phyloP scores from a whole-genome alignment of 1,140 invertebrate genomes.

The Tetramorium alpestre region DNA sequence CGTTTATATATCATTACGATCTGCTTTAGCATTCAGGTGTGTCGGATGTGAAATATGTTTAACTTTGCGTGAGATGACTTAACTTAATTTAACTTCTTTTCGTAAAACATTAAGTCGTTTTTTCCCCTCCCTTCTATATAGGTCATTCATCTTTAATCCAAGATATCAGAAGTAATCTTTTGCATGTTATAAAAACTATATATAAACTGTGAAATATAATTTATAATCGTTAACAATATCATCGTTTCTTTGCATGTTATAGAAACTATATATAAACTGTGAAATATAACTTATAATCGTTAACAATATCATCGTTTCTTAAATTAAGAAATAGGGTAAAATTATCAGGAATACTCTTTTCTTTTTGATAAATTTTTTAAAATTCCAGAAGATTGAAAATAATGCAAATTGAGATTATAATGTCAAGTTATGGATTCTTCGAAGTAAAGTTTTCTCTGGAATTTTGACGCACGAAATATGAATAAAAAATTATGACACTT shows the following conservation, averaged over 20 bases:
- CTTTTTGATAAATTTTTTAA: background rate
- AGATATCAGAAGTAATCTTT: background rate
- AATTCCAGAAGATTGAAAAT: background rate
- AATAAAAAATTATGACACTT: background rate
- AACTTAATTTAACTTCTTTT: slow-evolving; percentile 18
- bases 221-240: background rate
- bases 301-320: background rate
- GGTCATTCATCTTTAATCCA: background rate
- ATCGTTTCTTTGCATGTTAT: background rate
- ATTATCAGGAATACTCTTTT: background rate
- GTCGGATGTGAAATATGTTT: background rate
- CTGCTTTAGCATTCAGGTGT: background rate
- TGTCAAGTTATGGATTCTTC: background rate
- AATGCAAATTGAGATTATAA: background rate
- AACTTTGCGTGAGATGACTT: background rate
- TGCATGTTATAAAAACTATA: background rate
- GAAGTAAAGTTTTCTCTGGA: background rate
- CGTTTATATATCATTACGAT: slow-evolving; percentile 10
- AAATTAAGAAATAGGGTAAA: background rate
- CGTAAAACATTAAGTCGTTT: background rate
- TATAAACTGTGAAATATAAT: background rate
- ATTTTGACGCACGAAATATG: background rate
- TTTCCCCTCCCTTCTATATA: background rate
- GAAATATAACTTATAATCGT: background rate
- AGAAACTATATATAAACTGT: background rate